These are phyloP conservation scores for Ophion obscuratus DNA, from an alignment of 2,888 invertebrate genomes.

Conservation along the genomic window DNA sequence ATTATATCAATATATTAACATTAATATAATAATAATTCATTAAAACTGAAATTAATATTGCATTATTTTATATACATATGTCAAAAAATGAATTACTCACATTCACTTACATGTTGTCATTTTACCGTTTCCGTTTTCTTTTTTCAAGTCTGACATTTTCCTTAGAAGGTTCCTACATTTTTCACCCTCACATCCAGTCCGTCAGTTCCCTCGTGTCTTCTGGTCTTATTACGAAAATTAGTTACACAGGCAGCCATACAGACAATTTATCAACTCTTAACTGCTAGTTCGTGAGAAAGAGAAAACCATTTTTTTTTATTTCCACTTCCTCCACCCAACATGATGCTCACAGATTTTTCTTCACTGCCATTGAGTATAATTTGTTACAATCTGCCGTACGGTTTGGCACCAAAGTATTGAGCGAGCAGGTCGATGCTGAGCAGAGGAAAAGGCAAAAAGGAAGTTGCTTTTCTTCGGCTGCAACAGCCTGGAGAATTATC, in stretches of 20 bases:
- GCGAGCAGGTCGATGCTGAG: not conserved
- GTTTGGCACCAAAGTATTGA: not conserved
- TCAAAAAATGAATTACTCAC: too few relatives aligned
- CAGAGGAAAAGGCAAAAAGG: slow-evolving; percentile 68
- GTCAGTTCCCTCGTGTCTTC: too few relatives aligned
- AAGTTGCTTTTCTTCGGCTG: slow-evolving; percentile 63
- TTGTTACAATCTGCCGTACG: not conserved
- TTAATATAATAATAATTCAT: too few relatives aligned
- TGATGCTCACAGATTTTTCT: not conserved
- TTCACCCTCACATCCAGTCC: too few relatives aligned
- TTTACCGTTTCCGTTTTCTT: too few relatives aligned
- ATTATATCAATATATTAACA: too few relatives aligned
- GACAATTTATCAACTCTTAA: not conserved
- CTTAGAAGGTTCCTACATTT: too few relatives aligned
- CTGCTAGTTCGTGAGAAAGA: not conserved
- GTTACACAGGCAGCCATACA: not conserved
- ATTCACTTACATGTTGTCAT: too few relatives aligned
- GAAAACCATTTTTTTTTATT: not conserved
- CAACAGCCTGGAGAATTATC: slow-evolving; percentile 72
- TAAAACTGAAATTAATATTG: too few relatives aligned
- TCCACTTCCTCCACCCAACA: not conserved
- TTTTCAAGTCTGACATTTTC: too few relatives aligned
- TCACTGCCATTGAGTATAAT: not conserved
- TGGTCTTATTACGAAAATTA: not conserved
- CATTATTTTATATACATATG: too few relatives aligned